Evolutionary conservation across 2,797 vertebrate species (phyloP), one percentile per base, ranked within the genome.

Genomic region (Tragelaphus oryx): DNA sequence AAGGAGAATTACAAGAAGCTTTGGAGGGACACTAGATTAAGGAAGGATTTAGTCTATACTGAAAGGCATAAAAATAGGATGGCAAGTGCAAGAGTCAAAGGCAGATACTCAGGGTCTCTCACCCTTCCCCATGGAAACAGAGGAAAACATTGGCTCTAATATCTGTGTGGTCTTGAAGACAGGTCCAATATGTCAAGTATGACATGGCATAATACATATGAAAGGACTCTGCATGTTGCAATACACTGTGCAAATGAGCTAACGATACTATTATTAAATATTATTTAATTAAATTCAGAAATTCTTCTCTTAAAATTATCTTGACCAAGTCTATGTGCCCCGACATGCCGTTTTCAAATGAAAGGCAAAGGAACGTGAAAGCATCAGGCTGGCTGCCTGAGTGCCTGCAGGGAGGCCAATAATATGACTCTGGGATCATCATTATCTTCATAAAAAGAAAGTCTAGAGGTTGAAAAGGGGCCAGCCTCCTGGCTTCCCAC

Each of bases 381-480:
- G 41, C 57, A 82, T 24, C 48, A 22, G 84, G 46, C 74, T 93
- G 91, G 71, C 84, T 74, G 91, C 57, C 55, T 14, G 48, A n/a
- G 33, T 74, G 91, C 89, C 95, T 13, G 22, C 96, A 30, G 96
- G 94, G 91, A 94, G 71, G 71, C 76, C 88, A 89, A 50, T 37
- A 41, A 81, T 54, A 81, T 26, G 94, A 85, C 71, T 94, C 86
- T 95, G 93, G 76, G 93, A 91, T 95, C 94, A 94, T 87, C 89
- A 93, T 86, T 84, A 93, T 95, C 83, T 87, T 95, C 89, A 87
- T 93, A 93, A 96, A 95, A 96, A 96, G 95, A 92, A 80, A 95
- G 91, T 60, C 71, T 87, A 46, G 80, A 95, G 91, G 68, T 60
- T 96, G 96, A 95, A 93, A n/a, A 0, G 6, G 76, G 59, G 80